Base-by-base conservation (phyloP, 2,888 invertebrate species). In the Geophilus truncorum region DNA sequence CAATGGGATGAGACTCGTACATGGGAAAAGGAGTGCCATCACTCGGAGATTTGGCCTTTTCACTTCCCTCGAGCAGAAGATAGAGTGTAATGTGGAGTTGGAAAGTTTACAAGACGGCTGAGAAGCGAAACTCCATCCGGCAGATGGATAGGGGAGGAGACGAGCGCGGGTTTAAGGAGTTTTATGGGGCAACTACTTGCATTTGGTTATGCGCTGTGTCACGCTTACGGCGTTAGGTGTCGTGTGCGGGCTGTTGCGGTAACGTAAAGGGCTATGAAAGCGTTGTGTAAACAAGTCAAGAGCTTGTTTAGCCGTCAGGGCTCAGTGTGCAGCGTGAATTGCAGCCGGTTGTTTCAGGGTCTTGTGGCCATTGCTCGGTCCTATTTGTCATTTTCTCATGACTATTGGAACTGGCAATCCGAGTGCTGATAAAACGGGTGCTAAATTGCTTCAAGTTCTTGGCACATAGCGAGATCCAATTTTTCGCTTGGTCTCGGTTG, bases 401-500 rank as follows among this genome's bases (percentile, higher is more conserved):
- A 70, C 70, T 70, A 70, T 70, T 70, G 70, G 70, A 70, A 23
- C 70, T 70, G 70, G 70, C 70, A 70, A 70, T 70, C 70, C 70
- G 28, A 28, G 70, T 10, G 28, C 70, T 70, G 70, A 70, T 70
- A 70, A 70, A 70, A 70, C 28, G 70, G 70, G 70, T 70, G 70
- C 70, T 70, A 70, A 70, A 70, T 70, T 70, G 70, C 70, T n/a
- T 23, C 70, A 70, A 70, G 12, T 70, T 70, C 70, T 70, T 70
- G 70, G 70, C 70, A 70, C 70, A 70, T 70, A n/a, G 70, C 70
- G n/a, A 70, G 70, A 70, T 70, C 70, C 70, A 70, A 70, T 70
- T 70, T 70, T 70, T 70, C 70, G 70, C 70, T 70, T 70, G 70
- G 70, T 12, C 70, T 70, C 70, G 70, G 70, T 70, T 70, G 70